These are phyloP conservation scores for Daubentonia madagascariensis DNA, from an alignment of 2,113 vertebrate species.

Conservation along the genomic window DNA sequence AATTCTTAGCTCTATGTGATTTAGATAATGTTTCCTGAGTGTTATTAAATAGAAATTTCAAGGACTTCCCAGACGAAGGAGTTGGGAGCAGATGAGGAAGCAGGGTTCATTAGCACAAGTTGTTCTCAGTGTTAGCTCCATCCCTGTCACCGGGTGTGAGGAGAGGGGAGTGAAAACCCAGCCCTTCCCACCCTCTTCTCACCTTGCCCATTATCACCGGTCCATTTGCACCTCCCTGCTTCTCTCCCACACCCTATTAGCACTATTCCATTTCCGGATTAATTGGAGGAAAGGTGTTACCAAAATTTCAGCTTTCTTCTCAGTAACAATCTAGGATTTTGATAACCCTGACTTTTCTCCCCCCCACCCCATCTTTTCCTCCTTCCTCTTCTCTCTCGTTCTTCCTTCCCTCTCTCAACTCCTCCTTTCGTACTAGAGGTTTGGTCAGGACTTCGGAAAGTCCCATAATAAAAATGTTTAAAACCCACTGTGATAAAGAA, in stretches of 20 bases:
- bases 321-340: not conserved
- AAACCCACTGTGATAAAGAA: not conserved
- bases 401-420: not conserved
- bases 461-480: not conserved
- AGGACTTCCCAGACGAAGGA: not conserved
- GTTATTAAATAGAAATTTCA: not conserved
- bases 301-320: not conserved
- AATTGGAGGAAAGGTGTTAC: slow-evolving; percentile 43
- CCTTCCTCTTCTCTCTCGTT: not conserved
- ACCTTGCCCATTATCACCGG: not conserved
- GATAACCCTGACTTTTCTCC: not conserved
- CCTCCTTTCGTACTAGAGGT: not conserved
- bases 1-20: not conserved
- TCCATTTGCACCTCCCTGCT: slow-evolving; percentile 2
- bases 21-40: not conserved
- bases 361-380: too few relatives aligned
- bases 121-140: not conserved
- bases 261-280: not conserved
- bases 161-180: not conserved
- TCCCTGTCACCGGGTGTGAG: not conserved
- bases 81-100: not conserved
- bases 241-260: slow-evolving; percentile 7
- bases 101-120: not conserved
- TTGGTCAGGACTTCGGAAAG: not conserved
- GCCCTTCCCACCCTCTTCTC: not conserved